Evolutionary conservation across 2,113 vertebrate species (phyloP).

Genomic region (Onychostruthus taczanowskii): DNA sequence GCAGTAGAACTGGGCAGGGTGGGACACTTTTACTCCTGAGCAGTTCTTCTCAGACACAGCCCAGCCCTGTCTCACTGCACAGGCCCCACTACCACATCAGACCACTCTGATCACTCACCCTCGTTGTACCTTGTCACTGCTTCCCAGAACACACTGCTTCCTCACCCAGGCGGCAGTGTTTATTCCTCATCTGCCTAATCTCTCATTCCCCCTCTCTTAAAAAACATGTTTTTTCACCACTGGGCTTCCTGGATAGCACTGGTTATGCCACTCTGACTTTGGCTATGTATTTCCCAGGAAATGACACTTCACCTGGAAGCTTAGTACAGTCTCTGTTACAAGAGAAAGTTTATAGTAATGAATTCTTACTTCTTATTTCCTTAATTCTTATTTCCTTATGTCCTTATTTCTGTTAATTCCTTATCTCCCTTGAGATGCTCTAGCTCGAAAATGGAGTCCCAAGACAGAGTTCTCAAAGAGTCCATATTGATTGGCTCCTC

Average conservation of each 20-base stretch:
- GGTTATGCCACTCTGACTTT: not conserved
- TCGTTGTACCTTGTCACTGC: not conserved
- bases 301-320: not conserved
- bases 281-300: not conserved
- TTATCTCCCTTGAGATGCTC: not conserved
- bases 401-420: not conserved
- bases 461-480: not conserved
- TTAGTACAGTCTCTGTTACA: not conserved
- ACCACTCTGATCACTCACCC: not conserved
- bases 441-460: not conserved
- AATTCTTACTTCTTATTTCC: not conserved
- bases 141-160: not conserved
- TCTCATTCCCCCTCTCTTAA: not conserved
- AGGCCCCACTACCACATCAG: not conserved
- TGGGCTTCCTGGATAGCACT: not conserved
- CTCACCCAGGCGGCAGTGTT: not conserved
- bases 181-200: not conserved
- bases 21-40: not conserved
- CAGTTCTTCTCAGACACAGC: not conserved
- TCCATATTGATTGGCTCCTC: not conserved
- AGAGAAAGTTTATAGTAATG: not conserved
- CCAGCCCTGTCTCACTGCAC: not conserved
- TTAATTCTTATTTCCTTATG: not conserved
- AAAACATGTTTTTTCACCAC: accelerated
- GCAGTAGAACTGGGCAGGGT: not conserved